Base-by-base conservation (phyloP, 2,797 vertebrate genomes). In the Rhinatrema bivittatum region DNA sequence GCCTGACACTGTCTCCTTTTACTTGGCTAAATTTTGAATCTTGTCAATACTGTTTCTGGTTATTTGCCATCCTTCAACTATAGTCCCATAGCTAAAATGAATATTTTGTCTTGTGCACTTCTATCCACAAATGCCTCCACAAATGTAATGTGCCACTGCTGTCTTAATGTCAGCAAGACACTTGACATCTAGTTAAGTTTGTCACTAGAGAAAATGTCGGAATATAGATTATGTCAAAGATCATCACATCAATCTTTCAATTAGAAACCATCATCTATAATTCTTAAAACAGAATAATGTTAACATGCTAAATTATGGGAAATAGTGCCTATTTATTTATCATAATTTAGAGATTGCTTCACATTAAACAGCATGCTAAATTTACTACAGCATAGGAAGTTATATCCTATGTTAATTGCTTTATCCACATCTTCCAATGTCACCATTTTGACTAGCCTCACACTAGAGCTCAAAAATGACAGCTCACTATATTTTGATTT, bases 301-400 rank as follows among this genome's bases (percentile, higher is more conserved):
- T 36, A 50, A 30, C 18, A 48, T 50, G 24, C 25, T 61, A 57
- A 60, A 57, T 65, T 35, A 44, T 50, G 36, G 55, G 46, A 64
- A 47, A 31, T 42, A 36, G 56, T 60, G 59, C 53, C 58, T 44
- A 57, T 63, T 71, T 63, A 29, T 36, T 67, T 65, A 56, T 38
- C 49, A 53, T 22, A 25, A 25, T 53, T 45, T 56, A 17, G 37
- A 61, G 63, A 62, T 10, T 29, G 29, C 42, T 50, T 38, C 50
- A 44, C 25, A 49, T 40, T 49, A 62, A 73, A 42, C 16, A 54
- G 55, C 67, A 65, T 62, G 47, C 32, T 49, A 60, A 53, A 49
- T 30, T 10, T 14, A 9, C 10, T 32, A 50, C 18, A 65, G 56
- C 30, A 44, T 44, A 46, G 6, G 23, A 29, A 67, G 9, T 36